These are phyloP conservation scores for Poeciliopsis turneri DNA, from an alignment of 2,797 vertebrate species.

Conservation along the genomic window DNA sequence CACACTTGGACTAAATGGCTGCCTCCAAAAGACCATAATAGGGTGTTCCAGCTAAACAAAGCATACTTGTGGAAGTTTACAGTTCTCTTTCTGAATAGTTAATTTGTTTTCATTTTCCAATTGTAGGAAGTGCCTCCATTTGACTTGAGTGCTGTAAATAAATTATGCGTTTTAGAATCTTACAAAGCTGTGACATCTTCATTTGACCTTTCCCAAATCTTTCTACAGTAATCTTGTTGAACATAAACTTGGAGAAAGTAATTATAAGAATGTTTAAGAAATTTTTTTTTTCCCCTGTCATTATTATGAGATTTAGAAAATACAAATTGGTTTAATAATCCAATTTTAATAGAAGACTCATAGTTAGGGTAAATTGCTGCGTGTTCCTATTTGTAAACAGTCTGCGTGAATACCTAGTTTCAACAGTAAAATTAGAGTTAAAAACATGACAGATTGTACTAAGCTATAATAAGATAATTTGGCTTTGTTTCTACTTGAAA, in stretches of 20 bases:
- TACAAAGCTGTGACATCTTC: not conserved
- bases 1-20: not conserved
- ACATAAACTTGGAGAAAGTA: not conserved
- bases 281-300: not conserved
- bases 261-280: not conserved
- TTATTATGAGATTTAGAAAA: not conserved
- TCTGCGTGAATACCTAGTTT: not conserved
- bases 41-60: not conserved
- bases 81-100: not conserved
- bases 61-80: not conserved
- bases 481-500: conserved; percentile 32
- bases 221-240: not conserved
- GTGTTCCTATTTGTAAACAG: not conserved
- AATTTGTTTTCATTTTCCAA: not conserved
- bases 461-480: conserved; percentile 6
- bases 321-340: no score
- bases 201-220: not conserved
- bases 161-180: not conserved
- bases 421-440: not conserved
- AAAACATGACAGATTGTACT: not conserved
- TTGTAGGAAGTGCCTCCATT: not conserved
- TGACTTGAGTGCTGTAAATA: not conserved
- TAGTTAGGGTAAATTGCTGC: not conserved
- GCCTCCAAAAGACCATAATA: not conserved
- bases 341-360: not conserved